Base-by-base conservation (phyloP, 2,797 vertebrate species). In the Gallinago solitaria region DNA sequence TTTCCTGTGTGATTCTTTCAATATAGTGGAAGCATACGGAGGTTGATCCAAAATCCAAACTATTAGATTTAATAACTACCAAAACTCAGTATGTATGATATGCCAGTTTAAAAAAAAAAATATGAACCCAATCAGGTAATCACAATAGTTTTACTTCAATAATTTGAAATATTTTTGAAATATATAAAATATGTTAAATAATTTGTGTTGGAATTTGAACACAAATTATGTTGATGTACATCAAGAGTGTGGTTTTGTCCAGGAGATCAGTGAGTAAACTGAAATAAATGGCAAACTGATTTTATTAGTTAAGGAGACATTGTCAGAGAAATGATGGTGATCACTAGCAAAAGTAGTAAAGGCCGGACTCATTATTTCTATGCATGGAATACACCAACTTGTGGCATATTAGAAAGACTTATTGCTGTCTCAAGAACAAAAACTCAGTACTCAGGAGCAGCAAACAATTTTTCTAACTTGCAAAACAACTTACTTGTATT, bases 151-250 rank as follows among this genome's bases (percentile, higher is more conserved):
- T 15, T 45, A 39, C 16, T 70, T 77, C 11, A 70, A 1, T 47
- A 51, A 65, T 60, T 33, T 45, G 18, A 82, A 41, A 14, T 54
- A 13, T 19, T 12, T 76, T 87, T 82, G 39, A 61, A 76, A 33
- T 4, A 11, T 8, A 6, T 23, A 6, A 2, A 27, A 32, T 35
- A 20, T 0, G 1, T 70, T 20, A 1, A 11, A 8, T 19, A 61
- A n/a, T 57, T 89, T 67, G 6, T 41, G 6, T 17, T 90, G 16
- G 27, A 37, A 64, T 53, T 39, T 65, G 39, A 87, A 14, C 5
- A 19, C 32, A 75, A 28, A 32, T 51, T 74, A 28, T 45, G 23
- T 50, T 83, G 9, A 18, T 48, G 61, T 71, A 24, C 24, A 56
- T 60, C 9, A 53, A 35, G 24, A 32, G 65, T 47, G 12, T 37